A percentile compares a stretch with the other conserved stretches of the same genome.
phyloP scores from a whole-genome alignment of 2,797 vertebrate species.

The Serranus cabrilla region DNA sequence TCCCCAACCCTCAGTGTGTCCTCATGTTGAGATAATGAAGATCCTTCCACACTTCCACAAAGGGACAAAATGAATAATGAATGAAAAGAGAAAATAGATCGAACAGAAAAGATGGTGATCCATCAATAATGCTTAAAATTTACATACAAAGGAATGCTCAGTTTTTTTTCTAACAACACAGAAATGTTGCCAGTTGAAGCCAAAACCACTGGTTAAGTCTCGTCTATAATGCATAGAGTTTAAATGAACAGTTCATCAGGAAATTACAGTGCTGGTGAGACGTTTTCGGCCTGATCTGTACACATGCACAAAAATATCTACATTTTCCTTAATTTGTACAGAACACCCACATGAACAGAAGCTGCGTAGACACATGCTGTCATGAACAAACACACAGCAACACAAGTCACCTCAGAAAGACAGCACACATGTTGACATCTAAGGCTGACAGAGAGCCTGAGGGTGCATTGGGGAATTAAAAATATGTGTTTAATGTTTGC shows the following conservation, averaged over 20 bases:
- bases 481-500: conserved; percentile 61
- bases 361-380: conserved; percentile 2
- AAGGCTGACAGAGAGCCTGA: conserved; percentile 47
- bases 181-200: background rate
- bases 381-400: conserved; percentile 19
- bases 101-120: conserved; percentile 5
- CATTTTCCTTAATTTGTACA: conserved; percentile 8
- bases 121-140: conserved; percentile 28
- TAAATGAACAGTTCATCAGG: conserved; percentile 37
- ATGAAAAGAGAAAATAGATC: conserved; percentile 22
- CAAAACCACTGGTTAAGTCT: conserved; percentile 11
- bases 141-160: conserved; percentile 22
- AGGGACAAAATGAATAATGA: conserved; percentile 32
- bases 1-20: conserved; percentile 49
- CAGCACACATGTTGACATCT: conserved; percentile 39
- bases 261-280: conserved; percentile 56
- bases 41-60: conserved; percentile 22
- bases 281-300: conserved; percentile 19
- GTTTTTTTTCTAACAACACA: background rate
- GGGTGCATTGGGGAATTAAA: conserved; percentile 59
- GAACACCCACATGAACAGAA: background rate
- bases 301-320: conserved; percentile 5
- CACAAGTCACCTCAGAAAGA: conserved; percentile 17
- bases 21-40: conserved; percentile 68
- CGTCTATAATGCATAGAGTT: conserved; percentile 20